phyloP scores from a whole-genome alignment of 1,140 invertebrate genomes.

The Drosophila rufa region DNA sequence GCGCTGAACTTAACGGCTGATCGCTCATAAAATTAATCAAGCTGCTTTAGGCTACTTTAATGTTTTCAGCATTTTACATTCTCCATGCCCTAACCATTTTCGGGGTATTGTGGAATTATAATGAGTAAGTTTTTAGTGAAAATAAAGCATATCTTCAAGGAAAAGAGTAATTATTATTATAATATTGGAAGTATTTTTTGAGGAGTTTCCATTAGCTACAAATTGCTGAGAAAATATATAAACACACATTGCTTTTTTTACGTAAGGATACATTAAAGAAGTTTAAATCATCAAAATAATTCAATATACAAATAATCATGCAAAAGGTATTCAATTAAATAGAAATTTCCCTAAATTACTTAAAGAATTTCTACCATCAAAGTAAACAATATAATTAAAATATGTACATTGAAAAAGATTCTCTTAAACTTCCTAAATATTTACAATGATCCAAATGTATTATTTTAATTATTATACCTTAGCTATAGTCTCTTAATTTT shows the following conservation, averaged over 20 bases:
- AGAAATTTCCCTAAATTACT: no score
- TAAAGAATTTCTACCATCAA: not conserved
- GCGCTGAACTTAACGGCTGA: slow-evolving; percentile 85
- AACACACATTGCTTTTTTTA: not conserved
- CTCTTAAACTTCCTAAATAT: not conserved
- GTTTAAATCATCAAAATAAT: not conserved
- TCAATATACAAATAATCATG: no score
- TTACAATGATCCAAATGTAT: not conserved
- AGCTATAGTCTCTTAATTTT: not conserved
- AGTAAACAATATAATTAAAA: not conserved
- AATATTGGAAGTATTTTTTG: no score
- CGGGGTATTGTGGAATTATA: not conserved
- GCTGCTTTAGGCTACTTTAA: slow-evolving; percentile 83
- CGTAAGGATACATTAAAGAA: not conserved
- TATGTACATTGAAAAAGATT: no score
- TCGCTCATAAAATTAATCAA: slow-evolving; percentile 85
- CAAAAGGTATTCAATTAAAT: not conserved
- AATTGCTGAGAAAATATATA: not conserved
- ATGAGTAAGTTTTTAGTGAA: not conserved
- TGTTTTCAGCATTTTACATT: slow-evolving; percentile 51
- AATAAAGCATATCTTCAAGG: not conserved
- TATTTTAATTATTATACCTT: not conserved
- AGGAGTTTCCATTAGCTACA: no score
- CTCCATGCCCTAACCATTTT: slow-evolving; percentile 25
- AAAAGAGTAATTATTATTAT: not conserved